Evolutionary conservation across 2,888 invertebrate species (phyloP), one percentile per base, ranked within the genome.

Genomic region (Didymodactylos carnosus): DNA sequence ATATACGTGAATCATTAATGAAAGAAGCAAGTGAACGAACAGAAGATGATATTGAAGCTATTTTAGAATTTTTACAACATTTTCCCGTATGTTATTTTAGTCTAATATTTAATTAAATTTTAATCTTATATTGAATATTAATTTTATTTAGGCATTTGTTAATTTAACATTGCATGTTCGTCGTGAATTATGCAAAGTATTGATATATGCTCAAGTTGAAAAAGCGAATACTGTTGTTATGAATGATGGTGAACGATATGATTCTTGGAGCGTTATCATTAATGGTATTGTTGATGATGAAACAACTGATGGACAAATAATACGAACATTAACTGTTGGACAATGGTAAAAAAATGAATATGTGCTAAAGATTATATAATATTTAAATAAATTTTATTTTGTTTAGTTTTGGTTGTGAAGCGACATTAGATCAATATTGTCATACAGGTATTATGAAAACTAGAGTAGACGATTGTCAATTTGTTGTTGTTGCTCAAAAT

Each of bases 151-250:
- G 86, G 94, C 94, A 76, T 95, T 95, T 83, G 94, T 94, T 77
- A 94, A 95, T 81, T 93, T 97, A 89, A 98, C 97, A 27, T 85
- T 94, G 80, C 90, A 92, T 46, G 95, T 95, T 51, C 87, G 95
- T 76, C 87, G 94, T 78, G 94, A 94, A 73, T 86, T 98, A 73
- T 97, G 97, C 85, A 80, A 80, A 14, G 81, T 82, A 27, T 98
- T 98, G 97, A 95, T 97, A 39, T 97, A 97, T 85, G 98, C 97
- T 3, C 94, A 95, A 1, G 97, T 98, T 39, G 94, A 95, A 82
- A 92, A 94, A 81, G 91, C 94, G 46, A 94, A 92, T 35, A 97
- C 95, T 41, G 88, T 94, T 76, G 95, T 98, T 8, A 92, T 98
- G 89, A 93, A 92, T 82, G 92, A 98, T 85, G 94, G 94, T n/a